A percentile compares a stretch with the other conserved stretches of the same genome.
These are phyloP conservation scores for Halichoerus grypus DNA, from an alignment of 2,113 vertebrate genomes.

Conservation along the genomic window DNA sequence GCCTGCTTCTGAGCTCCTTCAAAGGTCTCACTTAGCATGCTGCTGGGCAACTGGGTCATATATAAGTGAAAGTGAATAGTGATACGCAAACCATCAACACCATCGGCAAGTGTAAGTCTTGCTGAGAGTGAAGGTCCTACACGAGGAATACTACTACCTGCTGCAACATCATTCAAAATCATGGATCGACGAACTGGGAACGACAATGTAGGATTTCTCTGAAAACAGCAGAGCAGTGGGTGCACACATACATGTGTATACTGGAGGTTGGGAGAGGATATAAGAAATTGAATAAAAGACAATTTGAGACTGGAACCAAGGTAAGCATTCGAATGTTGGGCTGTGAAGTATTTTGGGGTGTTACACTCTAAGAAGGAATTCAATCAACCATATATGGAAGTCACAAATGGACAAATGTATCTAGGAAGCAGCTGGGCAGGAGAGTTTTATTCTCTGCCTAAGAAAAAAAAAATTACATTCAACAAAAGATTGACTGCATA, in stretches of 20 bases:
- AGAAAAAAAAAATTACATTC: not conserved
- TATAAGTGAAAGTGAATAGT: not conserved
- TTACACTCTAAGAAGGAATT: not conserved
- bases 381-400: not conserved
- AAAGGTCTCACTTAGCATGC: not conserved
- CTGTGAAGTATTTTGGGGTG: not conserved
- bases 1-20: slow-evolving; percentile 7
- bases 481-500: not conserved
- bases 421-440: not conserved
- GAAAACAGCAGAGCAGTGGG: not conserved
- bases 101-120: not conserved
- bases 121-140: not conserved
- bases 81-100: not conserved
- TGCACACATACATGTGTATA: not conserved
- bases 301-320: not conserved
- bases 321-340: not conserved
- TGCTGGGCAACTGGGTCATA: not conserved
- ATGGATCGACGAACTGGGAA: not conserved
- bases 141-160: not conserved
- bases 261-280: not conserved
- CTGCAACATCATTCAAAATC: not conserved
- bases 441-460: not conserved
- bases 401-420: not conserved
- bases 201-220: not conserved
- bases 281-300: not conserved